Percentiles rank a stretch among this genome's conserved stretches.
Evolutionary conservation across 2,888 invertebrate species (phyloP).

Genomic region (Scaptomyza cyrtandrae): DNA sequence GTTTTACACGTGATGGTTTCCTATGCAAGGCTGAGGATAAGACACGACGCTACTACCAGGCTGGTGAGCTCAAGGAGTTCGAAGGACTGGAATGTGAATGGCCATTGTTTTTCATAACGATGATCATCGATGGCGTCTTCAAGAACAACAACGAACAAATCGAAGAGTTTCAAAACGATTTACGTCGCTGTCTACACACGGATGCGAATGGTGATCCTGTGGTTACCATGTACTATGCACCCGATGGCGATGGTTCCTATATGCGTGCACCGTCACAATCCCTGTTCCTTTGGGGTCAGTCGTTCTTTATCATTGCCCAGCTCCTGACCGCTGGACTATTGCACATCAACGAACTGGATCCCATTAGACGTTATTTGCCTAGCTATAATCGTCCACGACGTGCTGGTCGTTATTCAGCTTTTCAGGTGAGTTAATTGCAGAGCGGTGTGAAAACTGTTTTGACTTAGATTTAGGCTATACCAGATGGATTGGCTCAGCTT

Average conservation of each 20-base stretch:
- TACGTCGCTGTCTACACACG: conserved; percentile 92
- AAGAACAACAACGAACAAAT: conserved; percentile 94
- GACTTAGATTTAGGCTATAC: background rate
- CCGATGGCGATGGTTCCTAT: conserved; percentile 84
- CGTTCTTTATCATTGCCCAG: conserved; percentile 97
- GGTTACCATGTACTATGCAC: conserved; percentile 94
- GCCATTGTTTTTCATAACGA: conserved; percentile 97
- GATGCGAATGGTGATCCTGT: conserved; percentile 95
- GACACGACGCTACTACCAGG: conserved; percentile 88
- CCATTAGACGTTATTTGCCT: conserved; percentile 96
- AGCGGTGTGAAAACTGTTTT: background rate
- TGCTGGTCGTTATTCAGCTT: conserved; percentile 97
- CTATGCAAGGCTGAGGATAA: conserved; percentile 94
- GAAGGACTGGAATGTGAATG: conserved; percentile 98
- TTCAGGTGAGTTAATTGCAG: conserved; percentile 89
- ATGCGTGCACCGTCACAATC: conserved; percentile 85
- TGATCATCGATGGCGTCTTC: conserved; percentile 98
- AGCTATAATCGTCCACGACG: conserved; percentile 97
- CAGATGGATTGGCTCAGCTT: conserved; percentile 17
- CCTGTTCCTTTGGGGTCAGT: conserved; percentile 97
- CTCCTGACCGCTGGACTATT: conserved; percentile 94
- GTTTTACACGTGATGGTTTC: conserved; percentile 97
- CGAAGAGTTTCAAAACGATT: conserved; percentile 94
- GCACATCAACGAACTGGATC: conserved; percentile 97
- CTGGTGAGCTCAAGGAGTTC: conserved; percentile 97